Base-by-base conservation (phyloP, 2,113 vertebrate genomes). In the Lonchura striata region DNA sequence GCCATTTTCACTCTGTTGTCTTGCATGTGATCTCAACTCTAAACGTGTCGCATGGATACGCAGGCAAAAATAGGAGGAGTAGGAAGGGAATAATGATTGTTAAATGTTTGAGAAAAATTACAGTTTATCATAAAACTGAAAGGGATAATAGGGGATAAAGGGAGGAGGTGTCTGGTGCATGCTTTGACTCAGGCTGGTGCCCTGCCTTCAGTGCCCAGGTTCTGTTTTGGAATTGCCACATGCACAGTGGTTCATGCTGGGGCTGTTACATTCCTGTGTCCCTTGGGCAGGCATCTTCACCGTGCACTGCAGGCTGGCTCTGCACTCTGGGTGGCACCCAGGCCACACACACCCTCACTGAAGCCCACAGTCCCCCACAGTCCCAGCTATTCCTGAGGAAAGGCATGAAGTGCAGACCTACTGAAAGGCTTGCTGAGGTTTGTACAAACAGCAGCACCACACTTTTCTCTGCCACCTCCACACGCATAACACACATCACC, bases 401-500 rank as follows among this genome's bases (percentile, higher is more conserved):
- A 77, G 31, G 28, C 0, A 0, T 10, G 10, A 49, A 76, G 15
- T 28, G 53, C 66, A 82, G 66, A 50, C 21, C 63, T 42, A 3
- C 21, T 23, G 70, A 46, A 54, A 64, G 49, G 11, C 15, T 61
- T 92, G 54, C 54, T 39, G 35, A 49, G 39, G 4, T 78, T 14
- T 33, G 68, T 65, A 61, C 47, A 31, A 25, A 57, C 1, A 72
- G 53, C 80, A 77, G 13, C 42, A 28, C n/a, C 9, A 27, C 42
- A 4, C 30, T 89, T 86, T 42, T 22, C 30, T 60, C 56, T 71
- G 15, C 30, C 46, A 41, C 63, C 65, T 64, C 15, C 35, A 49
- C 15, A 11, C 2, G 0, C 4, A 0, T 22, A 24, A 44, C 11
- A 11, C 37, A 33, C 1, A 0, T 59, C 30, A 37, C 27, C 44